Percentiles rank a stretch among this genome's conserved stretches.
phyloP scores from a whole-genome alignment of 2,888 invertebrate species.

The Bhutanitis thaidina region DNA sequence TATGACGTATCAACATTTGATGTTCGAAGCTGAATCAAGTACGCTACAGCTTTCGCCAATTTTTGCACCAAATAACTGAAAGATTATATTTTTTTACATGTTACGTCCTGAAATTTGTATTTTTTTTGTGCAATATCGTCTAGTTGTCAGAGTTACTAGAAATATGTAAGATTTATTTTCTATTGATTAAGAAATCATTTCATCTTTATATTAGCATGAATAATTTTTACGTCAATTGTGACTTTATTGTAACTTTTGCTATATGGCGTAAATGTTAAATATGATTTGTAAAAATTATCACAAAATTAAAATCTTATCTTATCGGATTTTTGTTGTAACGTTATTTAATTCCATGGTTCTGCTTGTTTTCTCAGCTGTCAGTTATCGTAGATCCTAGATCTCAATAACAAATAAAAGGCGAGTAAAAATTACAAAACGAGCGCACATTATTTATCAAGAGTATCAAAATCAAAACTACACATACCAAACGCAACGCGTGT shows the following conservation, averaged over 20 bases:
- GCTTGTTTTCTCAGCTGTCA: neutral
- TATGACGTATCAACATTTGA: too few species aligned
- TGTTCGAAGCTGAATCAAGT: neutral
- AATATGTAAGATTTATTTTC: conserved; percentile 11
- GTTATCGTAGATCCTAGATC: too few species aligned
- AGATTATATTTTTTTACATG: conserved; percentile 3
- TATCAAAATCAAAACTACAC: too few species aligned
- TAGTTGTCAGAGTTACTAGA: conserved; percentile 27
- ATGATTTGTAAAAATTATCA: conserved; percentile 9
- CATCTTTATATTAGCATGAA: conserved; percentile 5
- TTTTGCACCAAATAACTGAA: conserved; percentile 19
- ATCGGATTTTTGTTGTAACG: neutral
- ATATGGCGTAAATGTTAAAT: conserved; percentile 8
- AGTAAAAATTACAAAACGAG: too few species aligned
- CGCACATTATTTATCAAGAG: too few species aligned
- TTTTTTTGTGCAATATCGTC: conserved; percentile 31
- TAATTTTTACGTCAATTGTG: conserved; percentile 1
- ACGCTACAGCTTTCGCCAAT: conserved; percentile 14
- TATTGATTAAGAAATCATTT: conserved; percentile 12
- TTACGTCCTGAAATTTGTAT: conserved; percentile 5
- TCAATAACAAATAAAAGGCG: too few species aligned
- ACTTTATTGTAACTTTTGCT: conserved; percentile 7
- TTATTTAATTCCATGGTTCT: neutral
- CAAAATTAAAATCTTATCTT: conserved; percentile 9
- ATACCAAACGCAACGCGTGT: too few species aligned